Percentiles rank a stretch among this genome's conserved stretches.
Evolutionary conservation across 1,140 invertebrate genomes (phyloP).

Genomic region (Hylaeus volcanicus): DNA sequence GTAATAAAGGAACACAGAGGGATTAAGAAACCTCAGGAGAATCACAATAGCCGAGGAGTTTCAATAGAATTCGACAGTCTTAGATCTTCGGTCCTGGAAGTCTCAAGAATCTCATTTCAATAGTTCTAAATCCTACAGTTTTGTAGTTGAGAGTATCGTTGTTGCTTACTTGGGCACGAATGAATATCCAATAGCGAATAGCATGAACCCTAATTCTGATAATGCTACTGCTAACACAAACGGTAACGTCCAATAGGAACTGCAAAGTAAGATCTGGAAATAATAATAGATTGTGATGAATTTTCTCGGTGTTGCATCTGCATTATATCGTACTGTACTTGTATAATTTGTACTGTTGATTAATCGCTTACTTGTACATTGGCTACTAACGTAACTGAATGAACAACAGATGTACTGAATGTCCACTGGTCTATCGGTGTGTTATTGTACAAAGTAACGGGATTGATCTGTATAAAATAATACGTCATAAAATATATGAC

Average conservation of each 20-base stretch:
- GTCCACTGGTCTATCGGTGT: slow-evolving; percentile 76
- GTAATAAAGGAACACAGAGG: no score
- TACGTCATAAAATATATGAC: slow-evolving; percentile 82
- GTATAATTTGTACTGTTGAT: slow-evolving; percentile 30
- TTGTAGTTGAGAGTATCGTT: neutral
- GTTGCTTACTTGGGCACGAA: slow-evolving; percentile 42
- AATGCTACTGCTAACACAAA: slow-evolving; percentile 82
- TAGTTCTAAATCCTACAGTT: no score
- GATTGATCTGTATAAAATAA: slow-evolving; percentile 73
- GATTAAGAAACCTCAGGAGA: no score
- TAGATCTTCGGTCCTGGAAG: no score
- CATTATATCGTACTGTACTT: no score
- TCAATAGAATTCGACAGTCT: neutral
- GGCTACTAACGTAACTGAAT: slow-evolving; percentile 78
- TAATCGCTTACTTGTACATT: slow-evolving; percentile 80
- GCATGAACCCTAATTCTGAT: slow-evolving; percentile 83
- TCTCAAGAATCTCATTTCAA: no score
- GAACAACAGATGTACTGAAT: slow-evolving; percentile 80
- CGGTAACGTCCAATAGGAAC: slow-evolving; percentile 84
- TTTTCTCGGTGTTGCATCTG: no score
- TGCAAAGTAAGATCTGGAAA: slow-evolving; percentile 84
- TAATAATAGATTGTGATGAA: slow-evolving; percentile 18
- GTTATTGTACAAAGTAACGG: slow-evolving; percentile 73
- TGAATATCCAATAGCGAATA: slow-evolving; percentile 83
- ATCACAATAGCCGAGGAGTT: no score